Conservation (phyloP, 1,140 invertebrate genomes). For the Meloidogyne exigua region DNA sequence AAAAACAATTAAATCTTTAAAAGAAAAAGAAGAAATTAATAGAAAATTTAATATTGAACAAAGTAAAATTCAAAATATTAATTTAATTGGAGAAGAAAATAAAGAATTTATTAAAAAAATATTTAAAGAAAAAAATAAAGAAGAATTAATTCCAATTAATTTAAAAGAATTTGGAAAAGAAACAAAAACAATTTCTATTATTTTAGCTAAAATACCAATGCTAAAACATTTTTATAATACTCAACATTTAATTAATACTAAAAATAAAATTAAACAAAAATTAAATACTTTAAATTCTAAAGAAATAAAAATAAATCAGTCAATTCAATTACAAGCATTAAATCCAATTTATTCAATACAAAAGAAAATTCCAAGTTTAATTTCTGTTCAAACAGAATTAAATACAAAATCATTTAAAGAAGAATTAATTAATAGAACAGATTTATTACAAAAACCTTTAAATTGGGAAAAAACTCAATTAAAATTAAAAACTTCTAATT, state of each 20-base stretch:
- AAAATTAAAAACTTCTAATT: background rate
- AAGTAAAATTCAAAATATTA: slow-evolving; percentile 3
- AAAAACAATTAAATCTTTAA: background rate
- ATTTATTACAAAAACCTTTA: slow-evolving; percentile 6
- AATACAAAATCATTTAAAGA: background rate
- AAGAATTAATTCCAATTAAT: background rate
- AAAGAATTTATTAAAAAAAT: slow-evolving; percentile 1
- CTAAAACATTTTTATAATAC: background rate
- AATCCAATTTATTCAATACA: background rate
- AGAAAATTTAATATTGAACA: slow-evolving; percentile 2
- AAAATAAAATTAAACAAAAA: background rate
- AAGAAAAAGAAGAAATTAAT: slow-evolving; percentile 15
- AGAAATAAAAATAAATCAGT: background rate
- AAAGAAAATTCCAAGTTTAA: background rate
- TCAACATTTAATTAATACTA: background rate
- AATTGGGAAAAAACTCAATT: slow-evolving; percentile 1
- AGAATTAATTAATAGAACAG: background rate
- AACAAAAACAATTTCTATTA: background rate
- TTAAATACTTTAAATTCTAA: background rate
- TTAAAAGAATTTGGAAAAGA: slow-evolving; percentile 1
- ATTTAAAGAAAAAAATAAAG: background rate
- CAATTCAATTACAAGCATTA: background rate
- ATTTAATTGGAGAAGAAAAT: background rate
- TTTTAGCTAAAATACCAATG: slow-evolving; percentile 2
- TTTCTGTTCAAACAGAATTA: slow-evolving; percentile 2